Evolutionary conservation across 2,797 vertebrate genomes (phyloP).

Genomic region (Sebastes steindachneri): DNA sequence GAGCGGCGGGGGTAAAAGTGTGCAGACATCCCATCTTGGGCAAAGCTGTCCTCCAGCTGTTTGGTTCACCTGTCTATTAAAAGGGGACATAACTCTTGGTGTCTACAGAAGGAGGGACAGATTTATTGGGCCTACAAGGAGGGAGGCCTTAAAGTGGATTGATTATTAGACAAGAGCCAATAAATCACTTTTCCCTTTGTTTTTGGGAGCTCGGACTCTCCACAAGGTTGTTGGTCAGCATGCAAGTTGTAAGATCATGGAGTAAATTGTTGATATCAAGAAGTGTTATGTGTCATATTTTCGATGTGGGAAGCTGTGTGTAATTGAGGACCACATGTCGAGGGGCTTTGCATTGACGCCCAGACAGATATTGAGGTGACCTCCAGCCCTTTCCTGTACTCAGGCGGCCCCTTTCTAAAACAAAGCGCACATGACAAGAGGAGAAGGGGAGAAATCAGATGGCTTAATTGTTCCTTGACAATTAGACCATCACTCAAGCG

Average conservation of each 20-base stretch:
- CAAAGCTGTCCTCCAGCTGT: slow-evolving; percentile 84
- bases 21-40: slow-evolving; percentile 76
- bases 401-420: slow-evolving; percentile 67
- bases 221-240: background rate
- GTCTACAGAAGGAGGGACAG: slow-evolving; percentile 70
- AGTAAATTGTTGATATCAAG: background rate
- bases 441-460: slow-evolving; percentile 81
- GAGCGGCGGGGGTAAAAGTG: slow-evolving; percentile 68
- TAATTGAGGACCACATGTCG: slow-evolving; percentile 37
- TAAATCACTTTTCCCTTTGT: slow-evolving; percentile 69
- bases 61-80: slow-evolving; percentile 85
- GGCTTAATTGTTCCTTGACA: slow-evolving; percentile 84
- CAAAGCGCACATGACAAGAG: slow-evolving; percentile 75
- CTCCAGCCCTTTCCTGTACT: slow-evolving; percentile 70
- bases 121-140: slow-evolving; percentile 76
- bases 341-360: slow-evolving; percentile 44
- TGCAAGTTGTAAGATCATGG: background rate
- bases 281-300: slow-evolving; percentile 5
- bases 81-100: slow-evolving; percentile 75
- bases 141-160: slow-evolving; percentile 54
- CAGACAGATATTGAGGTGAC: slow-evolving; percentile 78
- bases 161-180: slow-evolving; percentile 61
- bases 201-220: slow-evolving; percentile 17
- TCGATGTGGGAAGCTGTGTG: background rate
- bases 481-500: slow-evolving; percentile 86